Evolutionary conservation across 2,797 vertebrate genomes (phyloP).

Genomic region (Enteromius afrohamiltoni): DNA sequence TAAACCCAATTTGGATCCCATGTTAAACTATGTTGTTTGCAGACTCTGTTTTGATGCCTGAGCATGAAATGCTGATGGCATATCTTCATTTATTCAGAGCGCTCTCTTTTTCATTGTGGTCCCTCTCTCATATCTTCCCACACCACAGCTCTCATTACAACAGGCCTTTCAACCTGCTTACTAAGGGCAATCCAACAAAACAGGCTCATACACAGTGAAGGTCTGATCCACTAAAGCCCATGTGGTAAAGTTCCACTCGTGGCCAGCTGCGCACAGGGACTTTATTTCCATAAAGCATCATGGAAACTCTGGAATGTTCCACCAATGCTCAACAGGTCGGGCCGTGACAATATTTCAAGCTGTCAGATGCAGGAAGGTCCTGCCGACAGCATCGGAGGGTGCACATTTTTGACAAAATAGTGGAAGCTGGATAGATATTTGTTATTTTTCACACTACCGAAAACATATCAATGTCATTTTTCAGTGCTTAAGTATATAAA

Average conservation of each 20-base stretch:
- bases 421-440: not conserved
- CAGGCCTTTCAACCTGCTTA: slow-evolving; percentile 30
- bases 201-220: not conserved
- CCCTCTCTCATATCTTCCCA: slow-evolving; percentile 25
- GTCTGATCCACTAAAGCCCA: not conserved
- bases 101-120: not conserved
- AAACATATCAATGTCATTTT: slow-evolving; percentile 14
- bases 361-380: slow-evolving; percentile 9
- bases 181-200: slow-evolving; percentile 25
- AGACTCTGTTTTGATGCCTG: not conserved
- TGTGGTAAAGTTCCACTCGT: slow-evolving; percentile 1
- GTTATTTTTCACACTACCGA: not conserved
- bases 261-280: not conserved
- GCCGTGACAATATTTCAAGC: not conserved
- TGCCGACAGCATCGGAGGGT: not conserved
- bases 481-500: slow-evolving; percentile 8
- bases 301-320: slow-evolving; percentile 46
- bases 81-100: slow-evolving; percentile 13
- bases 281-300: slow-evolving; percentile 27
- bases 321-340: slow-evolving; percentile 10
- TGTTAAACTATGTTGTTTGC: not conserved
- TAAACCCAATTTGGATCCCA: not conserved
- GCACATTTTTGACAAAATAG: not conserved
- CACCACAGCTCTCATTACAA: slow-evolving; percentile 24
- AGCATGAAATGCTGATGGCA: not conserved